Conservation (phyloP, 2,888 invertebrate species). For the Dolomedes plantarius region DNA sequence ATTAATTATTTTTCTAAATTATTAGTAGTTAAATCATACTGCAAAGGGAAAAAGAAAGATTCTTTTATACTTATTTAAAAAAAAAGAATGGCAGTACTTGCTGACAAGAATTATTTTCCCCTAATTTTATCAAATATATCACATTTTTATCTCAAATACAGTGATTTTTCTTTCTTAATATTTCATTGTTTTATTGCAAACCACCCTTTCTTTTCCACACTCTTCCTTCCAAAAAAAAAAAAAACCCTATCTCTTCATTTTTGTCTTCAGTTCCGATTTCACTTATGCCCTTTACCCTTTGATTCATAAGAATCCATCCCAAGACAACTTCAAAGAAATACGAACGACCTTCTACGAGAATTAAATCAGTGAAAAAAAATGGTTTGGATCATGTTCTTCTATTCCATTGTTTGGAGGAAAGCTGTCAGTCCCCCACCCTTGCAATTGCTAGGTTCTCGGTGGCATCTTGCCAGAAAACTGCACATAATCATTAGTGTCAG, state of each 20-base stretch:
- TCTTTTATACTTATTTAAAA: no score
- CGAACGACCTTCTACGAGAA: slow-evolving; percentile 35
- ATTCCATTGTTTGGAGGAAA: slow-evolving; percentile 65
- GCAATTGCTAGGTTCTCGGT: slow-evolving; percentile 44
- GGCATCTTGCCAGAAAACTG: slow-evolving; percentile 65
- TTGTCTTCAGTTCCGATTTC: slow-evolving; percentile 32
- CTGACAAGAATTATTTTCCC: no score
- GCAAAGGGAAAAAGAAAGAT: no score
- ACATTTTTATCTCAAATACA: no score
- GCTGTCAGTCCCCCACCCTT: slow-evolving; percentile 47
- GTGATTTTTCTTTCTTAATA: no score
- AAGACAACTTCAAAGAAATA: slow-evolving; percentile 26
- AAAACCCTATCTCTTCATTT: slow-evolving; percentile 13
- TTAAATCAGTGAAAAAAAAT: slow-evolving; percentile 52
- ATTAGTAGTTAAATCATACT: no score
- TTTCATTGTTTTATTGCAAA: no score
- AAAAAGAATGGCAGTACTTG: no score
- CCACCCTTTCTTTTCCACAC: no score
- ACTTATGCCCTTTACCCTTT: slow-evolving; percentile 49
- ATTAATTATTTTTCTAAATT: no score
- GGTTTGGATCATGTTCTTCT: slow-evolving; percentile 61
- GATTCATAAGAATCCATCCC: slow-evolving; percentile 45
- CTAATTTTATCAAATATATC: no score
- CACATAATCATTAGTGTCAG: slow-evolving; percentile 70
- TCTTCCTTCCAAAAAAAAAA: no score